A percentile compares a stretch with the other conserved stretches of the same genome.
phyloP scores from a whole-genome alignment of 2,113 vertebrate genomes.

The Cyrtonyx montezumae region DNA sequence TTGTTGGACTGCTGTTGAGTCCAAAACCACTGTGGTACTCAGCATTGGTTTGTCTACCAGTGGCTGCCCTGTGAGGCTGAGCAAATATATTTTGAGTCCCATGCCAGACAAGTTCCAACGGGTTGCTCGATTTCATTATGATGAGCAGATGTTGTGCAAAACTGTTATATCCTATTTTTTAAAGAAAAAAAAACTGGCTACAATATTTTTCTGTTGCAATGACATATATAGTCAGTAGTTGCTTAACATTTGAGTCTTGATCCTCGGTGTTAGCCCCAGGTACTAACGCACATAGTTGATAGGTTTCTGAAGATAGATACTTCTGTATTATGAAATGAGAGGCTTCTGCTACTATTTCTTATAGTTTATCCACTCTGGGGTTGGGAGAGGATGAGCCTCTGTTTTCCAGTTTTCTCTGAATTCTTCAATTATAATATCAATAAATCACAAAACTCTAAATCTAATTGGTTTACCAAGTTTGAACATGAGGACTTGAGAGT shows the following conservation, averaged over 20 bases:
- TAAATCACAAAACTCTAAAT: not conserved
- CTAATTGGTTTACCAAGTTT: not conserved
- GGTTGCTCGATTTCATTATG: not conserved
- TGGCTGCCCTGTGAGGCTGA: not conserved
- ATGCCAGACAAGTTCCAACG: not conserved
- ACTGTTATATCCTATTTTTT: not conserved
- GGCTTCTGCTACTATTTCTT: not conserved
- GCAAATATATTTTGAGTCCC: not conserved
- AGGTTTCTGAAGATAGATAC: not conserved
- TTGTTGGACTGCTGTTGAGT: rapidly evolving
- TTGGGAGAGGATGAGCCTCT: not conserved
- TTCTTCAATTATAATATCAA: not conserved
- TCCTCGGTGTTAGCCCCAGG: not conserved
- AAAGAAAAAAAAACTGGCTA: not conserved
- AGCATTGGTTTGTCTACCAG: rapidly evolving
- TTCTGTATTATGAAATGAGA: not conserved
- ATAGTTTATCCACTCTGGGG: not conserved
- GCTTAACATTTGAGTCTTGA: not conserved
- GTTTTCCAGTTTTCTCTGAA: not conserved
- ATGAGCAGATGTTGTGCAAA: not conserved
- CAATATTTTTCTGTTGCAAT: not conserved
- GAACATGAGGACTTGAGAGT: not conserved
- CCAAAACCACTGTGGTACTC: not conserved
- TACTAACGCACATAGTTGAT: not conserved
- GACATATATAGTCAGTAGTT: not conserved